Conservation (phyloP, 2,888 invertebrate species). For the Sphaerophoria taeniata region DNA sequence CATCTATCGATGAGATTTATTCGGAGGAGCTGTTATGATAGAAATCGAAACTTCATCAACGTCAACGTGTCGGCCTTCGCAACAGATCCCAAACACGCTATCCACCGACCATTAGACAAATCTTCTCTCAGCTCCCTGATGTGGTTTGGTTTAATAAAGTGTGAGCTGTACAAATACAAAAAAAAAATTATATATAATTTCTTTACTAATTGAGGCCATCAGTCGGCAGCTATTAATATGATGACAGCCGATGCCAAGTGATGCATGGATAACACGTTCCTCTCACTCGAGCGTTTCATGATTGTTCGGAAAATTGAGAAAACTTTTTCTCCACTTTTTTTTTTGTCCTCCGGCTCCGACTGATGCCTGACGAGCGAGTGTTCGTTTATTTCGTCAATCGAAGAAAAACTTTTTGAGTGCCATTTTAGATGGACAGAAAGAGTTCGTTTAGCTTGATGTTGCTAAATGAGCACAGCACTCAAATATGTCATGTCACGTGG, state of each 20-base stretch:
- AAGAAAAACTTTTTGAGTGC: neutral
- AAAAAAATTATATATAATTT: slow-evolving; percentile 54
- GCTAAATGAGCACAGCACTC: neutral
- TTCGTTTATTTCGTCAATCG: neutral
- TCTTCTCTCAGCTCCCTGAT: neutral
- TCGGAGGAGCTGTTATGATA: slow-evolving; percentile 11
- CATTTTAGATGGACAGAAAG: neutral
- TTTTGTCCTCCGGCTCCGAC: neutral
- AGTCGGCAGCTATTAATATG: slow-evolving; percentile 64
- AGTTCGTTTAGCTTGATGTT: neutral
- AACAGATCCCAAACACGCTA: slow-evolving; percentile 28
- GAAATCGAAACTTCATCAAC: neutral
- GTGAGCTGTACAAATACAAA: no score
- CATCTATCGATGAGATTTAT: slow-evolving; percentile 63
- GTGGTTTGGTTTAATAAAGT: neutral
- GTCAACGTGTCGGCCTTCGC: neutral
- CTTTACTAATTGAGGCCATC: slow-evolving; percentile 68
- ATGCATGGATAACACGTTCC: slow-evolving; percentile 52
- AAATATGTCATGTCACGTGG: neutral
- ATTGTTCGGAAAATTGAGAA: neutral
- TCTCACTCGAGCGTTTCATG: neutral
- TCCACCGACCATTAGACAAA: neutral
- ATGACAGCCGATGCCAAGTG: slow-evolving; percentile 54
- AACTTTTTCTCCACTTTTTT: slow-evolving; percentile 33
- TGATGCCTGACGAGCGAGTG: neutral